Evolutionary conservation across 1,140 invertebrate species (phyloP), one percentile per base, ranked within the genome.

Genomic region (Drosophila arizonae): DNA sequence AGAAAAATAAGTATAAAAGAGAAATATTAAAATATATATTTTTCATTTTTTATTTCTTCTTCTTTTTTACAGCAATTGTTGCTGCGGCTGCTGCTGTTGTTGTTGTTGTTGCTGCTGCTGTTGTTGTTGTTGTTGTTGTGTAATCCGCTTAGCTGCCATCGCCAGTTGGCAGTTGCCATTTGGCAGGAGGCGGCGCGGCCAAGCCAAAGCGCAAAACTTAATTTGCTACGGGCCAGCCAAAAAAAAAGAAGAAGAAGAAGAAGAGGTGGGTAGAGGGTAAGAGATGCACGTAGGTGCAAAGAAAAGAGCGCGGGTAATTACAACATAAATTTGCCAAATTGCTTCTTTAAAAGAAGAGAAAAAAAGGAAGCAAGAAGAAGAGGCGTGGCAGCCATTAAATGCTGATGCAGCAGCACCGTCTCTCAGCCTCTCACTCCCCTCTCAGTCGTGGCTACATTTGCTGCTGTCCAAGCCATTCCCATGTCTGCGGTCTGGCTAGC

Each of bases 271-370:
- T 1, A 17, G 28, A 33, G 41, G 21, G 21, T 24, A 24, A 24
- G 21, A 24, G 21, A 2, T 24, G 21, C 33, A 33, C 6, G 33
- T 8, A 33, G 41, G 30, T 28, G n/a, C 11, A 26, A 50, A n/a
- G 28, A n/a, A 28, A 13, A 39, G 5, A 24, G 24, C 55, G 3
- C 17, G 63, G 64, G 72, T 86, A 86, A 86, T 86, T 86, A 86
- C 79, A 80, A 82, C 82, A 86, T 87, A 82, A 87, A 86, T 87
- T 86, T 72, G 54, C 58, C 81, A 87, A 86, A 87, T 86, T 87
- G 82, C 79, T 79, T 63, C 76, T 82, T 74, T 76, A 76, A 87
- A 81, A 86, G 87, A 46, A 9, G 43, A 15, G n/a, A 46, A 21
- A 1, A 8, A 46, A 46, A n/a, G 43, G 0, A 8, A 2, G 43